Conservation (phyloP, 2,797 vertebrate genomes). For the Sebastes steindachneri region DNA sequence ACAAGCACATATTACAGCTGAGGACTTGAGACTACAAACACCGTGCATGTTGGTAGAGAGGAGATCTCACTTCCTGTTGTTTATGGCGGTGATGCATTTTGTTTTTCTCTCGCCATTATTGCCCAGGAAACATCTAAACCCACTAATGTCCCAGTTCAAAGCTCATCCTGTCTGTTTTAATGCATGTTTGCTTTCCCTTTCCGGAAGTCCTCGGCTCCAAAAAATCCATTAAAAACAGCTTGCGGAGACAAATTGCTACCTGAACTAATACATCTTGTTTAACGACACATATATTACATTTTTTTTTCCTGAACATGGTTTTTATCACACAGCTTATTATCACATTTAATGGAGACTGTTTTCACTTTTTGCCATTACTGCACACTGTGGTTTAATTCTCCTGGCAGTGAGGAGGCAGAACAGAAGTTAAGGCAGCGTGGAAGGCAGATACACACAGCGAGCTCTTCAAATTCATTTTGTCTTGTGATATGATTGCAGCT, state of each 20-base stretch:
- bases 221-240: constrained; percentile 59
- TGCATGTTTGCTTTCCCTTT: constrained; percentile 24
- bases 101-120: constrained; percentile 38
- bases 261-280: constrained; percentile 57
- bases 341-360: constrained; percentile 64
- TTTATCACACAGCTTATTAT: constrained; percentile 63
- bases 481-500: constrained; percentile 56
- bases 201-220: constrained; percentile 30
- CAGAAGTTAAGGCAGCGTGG: constrained; percentile 59
- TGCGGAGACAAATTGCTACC: constrained; percentile 53
- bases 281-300: constrained; percentile 49
- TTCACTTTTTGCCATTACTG: constrained; percentile 55
- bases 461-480: constrained; percentile 61
- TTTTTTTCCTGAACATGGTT: constrained; percentile 30
- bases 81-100: constrained; percentile 44
- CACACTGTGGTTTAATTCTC: constrained; percentile 61
- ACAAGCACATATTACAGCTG: neutral
- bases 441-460: constrained; percentile 47
- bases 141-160: constrained; percentile 49
- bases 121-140: constrained; percentile 53
- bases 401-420: constrained; percentile 56
- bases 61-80: constrained; percentile 47
- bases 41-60: neutral
- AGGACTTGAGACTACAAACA: neutral
- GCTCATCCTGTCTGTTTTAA: constrained; percentile 43